phyloP scores from a whole-genome alignment of 1,140 invertebrate species.

The Aphis craccivora region DNA sequence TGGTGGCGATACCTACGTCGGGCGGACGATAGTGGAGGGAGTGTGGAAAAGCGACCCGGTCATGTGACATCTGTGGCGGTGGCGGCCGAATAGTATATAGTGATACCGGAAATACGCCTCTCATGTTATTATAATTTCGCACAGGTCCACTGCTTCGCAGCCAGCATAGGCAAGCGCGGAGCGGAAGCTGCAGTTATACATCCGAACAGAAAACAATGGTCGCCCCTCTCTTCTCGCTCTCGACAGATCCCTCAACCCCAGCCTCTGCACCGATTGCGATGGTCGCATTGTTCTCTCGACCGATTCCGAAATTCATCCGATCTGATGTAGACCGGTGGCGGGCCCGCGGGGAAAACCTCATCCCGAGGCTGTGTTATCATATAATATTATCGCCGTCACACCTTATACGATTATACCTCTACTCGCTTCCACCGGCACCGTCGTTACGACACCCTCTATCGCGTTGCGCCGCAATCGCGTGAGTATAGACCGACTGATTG shows the following conservation, averaged over 20 bases:
- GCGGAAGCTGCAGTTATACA: neutral
- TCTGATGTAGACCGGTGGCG: neutral
- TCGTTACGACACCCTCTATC: neutral
- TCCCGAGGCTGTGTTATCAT: neutral
- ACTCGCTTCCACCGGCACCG: too few relatives aligned
- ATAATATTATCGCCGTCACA: neutral
- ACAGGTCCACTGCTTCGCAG: neutral
- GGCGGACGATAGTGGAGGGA: too few relatives aligned
- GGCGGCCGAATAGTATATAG: neutral
- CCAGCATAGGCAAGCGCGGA: neutral
- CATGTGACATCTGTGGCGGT: neutral
- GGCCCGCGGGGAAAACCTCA: neutral
- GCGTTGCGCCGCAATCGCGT: too few relatives aligned
- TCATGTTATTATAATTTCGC: neutral
- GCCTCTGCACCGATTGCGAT: neutral
- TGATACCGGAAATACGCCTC: constrained; percentile 11
- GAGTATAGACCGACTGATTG: neutral
- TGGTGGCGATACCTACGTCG: neutral
- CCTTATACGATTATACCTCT: neutral
- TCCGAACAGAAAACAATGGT: neutral
- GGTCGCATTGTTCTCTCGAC: neutral
- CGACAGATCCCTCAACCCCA: too few relatives aligned
- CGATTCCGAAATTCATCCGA: neutral
- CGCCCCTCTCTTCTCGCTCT: neutral
- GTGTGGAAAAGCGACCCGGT: neutral